Evolutionary conservation across 2,888 invertebrate genomes (phyloP), one percentile per base, ranked within the genome.

Genomic region (Thecophora atra): DNA sequence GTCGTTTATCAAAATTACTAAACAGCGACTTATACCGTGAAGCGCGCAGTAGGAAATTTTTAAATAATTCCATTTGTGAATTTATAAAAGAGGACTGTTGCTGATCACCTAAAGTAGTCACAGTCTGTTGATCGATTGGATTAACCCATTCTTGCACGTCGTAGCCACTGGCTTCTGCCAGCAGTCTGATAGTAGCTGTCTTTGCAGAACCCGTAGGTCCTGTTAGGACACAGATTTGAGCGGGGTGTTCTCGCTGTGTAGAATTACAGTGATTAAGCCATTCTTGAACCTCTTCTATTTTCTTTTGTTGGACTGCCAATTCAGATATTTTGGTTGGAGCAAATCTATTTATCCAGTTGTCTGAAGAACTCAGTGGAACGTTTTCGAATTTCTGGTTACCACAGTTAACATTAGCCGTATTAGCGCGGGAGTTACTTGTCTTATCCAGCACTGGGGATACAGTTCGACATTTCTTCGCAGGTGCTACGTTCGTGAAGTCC

Each of bases 201-300:
- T 97, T 97, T 0, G 95, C 96, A 81, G 91, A 90, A 0, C 97
- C 97, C 0, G 95, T 90, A 26, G 96, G 94, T 0, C 97, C 97
- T 8, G 92, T 92, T 26, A 97, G 78, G 5, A 96, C 83, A 52
- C 96, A 86, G 76, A 94, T 89, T 68, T 89, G 87, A 0, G 80
- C 78, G 0, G 87, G 85, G 42, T 79, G 80, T 52, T 81, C 82
- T 3, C 64, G 78, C 1, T 76, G 77, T 68, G 79, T 71, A 0
- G 73, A 72, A 6, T 80, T 77, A 66, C 82, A 83, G 71, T 83
- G 80, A 8, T 73, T 74, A 3, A 94, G 78, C 94, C 94, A 94
- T 30, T 88, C 87, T 78, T 91, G 90, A 51, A 94, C 87, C 86
- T 94, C 94, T 78, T 89, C 88, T 3, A 94, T 84, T 85, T 94